These are phyloP conservation scores for Camponotus pennsylvanicus DNA, from an alignment of 1,140 invertebrate species.

Conservation along the genomic window DNA sequence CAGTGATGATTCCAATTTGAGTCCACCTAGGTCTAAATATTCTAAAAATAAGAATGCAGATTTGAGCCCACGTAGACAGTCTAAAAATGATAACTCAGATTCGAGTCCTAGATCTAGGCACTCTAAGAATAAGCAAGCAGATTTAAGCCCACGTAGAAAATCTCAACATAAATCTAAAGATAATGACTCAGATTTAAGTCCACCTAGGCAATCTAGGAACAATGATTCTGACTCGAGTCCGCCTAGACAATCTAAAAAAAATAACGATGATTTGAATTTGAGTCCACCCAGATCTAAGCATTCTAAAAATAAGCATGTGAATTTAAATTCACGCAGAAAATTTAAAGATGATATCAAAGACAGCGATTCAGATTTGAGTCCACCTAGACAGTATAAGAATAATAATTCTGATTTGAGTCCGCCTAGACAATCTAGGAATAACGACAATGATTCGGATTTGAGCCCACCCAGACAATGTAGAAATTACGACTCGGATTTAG, in stretches of 20 bases:
- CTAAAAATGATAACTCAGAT: conserved; percentile 64
- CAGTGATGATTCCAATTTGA: conserved; percentile 32
- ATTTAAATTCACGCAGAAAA: conserved; percentile 68
- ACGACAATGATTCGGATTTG: conserved; percentile 74
- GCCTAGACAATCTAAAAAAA: conserved; percentile 56
- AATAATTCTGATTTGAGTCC: conserved; percentile 68
- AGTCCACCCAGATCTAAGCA: conserved; percentile 35
- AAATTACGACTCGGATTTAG: conserved; percentile 68
- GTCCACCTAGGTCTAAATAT: background rate
- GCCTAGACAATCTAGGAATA: conserved; percentile 64
- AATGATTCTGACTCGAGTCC: conserved; percentile 66
- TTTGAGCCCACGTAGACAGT: conserved; percentile 67
- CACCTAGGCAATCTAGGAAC: conserved; percentile 64
- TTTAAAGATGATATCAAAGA: conserved; percentile 47
- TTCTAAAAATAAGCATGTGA: conserved; percentile 23
- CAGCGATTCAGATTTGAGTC: conserved; percentile 68
- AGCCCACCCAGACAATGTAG: conserved; percentile 81
- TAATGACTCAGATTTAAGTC: conserved; percentile 68
- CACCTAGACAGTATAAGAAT: conserved; percentile 65
- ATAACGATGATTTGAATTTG: conserved; percentile 63
- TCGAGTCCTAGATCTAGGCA: conserved; percentile 40
- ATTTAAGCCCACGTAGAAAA: conserved; percentile 68
- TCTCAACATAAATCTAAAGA: conserved; percentile 50
- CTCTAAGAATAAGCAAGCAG: conserved; percentile 21
- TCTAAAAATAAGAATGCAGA: conserved; percentile 37